Conservation (phyloP, 2,113 vertebrate genomes). For the Brachypteracias leptosomus region DNA sequence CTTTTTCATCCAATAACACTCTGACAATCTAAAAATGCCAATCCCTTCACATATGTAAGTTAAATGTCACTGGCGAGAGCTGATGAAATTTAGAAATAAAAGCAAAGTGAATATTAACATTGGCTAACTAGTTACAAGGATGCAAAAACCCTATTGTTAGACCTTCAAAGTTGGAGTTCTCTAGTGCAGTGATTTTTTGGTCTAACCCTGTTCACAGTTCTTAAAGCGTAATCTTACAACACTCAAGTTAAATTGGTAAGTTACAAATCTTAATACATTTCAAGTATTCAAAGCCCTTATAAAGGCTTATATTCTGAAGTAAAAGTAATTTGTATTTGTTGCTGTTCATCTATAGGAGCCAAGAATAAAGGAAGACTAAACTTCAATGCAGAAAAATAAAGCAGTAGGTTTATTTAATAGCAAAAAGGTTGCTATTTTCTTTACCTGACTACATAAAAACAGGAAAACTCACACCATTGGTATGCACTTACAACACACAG, state of each 20-base stretch:
- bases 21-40: slow-evolving; percentile 76
- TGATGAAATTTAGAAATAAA: slow-evolving; percentile 72
- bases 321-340: background rate
- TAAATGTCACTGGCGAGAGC: slow-evolving; percentile 74
- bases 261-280: background rate
- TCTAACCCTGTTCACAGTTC: background rate
- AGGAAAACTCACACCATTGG: background rate
- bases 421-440: background rate
- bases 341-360: background rate
- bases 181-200: background rate
- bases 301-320: background rate
- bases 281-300: background rate
- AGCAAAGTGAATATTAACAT: slow-evolving; percentile 68
- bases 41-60: slow-evolving; percentile 71
- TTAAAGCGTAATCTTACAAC: background rate
- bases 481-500: background rate
- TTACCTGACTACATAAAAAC: background rate
- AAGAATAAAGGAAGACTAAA: background rate
- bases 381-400: background rate
- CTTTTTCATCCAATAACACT: slow-evolving; percentile 70
- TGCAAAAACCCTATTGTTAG: background rate
- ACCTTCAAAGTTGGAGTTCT: background rate
- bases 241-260: background rate
- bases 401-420: background rate
- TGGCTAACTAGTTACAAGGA: slow-evolving; percentile 61